Evolutionary conservation across 2,113 vertebrate species (phyloP).

Genomic region (Trogon melanurus): DNA sequence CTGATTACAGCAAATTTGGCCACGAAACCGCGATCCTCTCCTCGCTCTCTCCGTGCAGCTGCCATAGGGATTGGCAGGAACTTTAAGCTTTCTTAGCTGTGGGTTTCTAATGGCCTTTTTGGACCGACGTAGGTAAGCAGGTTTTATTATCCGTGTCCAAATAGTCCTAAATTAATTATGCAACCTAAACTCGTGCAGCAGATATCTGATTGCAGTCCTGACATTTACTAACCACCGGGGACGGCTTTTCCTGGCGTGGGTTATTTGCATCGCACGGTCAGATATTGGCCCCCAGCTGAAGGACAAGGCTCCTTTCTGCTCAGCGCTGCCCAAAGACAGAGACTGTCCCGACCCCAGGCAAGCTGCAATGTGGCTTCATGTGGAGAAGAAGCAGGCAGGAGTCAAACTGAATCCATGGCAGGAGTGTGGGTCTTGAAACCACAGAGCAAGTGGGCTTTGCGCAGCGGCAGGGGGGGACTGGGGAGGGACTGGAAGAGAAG

Average conservation of each 20-base stretch:
- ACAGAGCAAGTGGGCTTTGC: fast-evolving
- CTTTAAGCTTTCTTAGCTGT: conserved; percentile 30
- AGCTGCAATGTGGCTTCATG: not conserved
- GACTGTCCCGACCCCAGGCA: not conserved
- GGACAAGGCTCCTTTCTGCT: not conserved
- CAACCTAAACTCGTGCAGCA: not conserved
- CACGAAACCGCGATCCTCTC: fast-evolving
- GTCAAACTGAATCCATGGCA: not conserved
- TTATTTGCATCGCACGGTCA: fast-evolving
- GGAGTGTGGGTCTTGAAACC: not conserved
- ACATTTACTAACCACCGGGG: not conserved
- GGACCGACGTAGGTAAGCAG: conserved; percentile 3
- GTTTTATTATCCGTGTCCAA: conserved; percentile 32
- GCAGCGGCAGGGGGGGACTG: not conserved
- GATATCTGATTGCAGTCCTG: not conserved
- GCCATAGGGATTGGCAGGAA: conserved; percentile 41
- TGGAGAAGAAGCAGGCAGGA: not conserved
- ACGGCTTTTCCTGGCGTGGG: not conserved
- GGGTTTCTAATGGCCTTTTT: conserved; percentile 56
- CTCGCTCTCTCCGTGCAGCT: not conserved
- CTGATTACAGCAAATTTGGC: not conserved
- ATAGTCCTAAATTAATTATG: conserved; percentile 17
- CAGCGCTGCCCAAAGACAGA: not conserved
- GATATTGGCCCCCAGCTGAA: not conserved
- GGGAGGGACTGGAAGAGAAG: not conserved